phyloP scores from a whole-genome alignment of 2,888 invertebrate genomes.

The Mythimna vitellina region DNA sequence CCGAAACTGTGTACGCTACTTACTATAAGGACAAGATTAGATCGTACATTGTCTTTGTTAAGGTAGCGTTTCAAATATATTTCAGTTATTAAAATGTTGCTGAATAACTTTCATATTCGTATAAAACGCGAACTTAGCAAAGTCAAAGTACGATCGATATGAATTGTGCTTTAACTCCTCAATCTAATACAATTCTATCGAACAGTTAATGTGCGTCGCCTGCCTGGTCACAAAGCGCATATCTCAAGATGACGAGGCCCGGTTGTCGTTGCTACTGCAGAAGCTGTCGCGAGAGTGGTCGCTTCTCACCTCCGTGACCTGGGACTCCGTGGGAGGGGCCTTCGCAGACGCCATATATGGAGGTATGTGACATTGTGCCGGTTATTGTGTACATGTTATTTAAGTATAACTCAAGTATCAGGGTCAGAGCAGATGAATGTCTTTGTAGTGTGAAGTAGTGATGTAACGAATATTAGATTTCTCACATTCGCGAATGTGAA shows the following conservation, averaged over 20 bases:
- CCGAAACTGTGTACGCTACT: no score
- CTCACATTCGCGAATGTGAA: no score
- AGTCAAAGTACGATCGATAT: neutral
- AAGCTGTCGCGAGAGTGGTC: conserved; percentile 94
- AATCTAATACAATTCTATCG: neutral
- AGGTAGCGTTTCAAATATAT: no score
- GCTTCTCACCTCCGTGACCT: conserved; percentile 93
- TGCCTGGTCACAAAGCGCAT: conserved; percentile 93
- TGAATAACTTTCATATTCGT: neutral
- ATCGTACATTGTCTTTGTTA: neutral
- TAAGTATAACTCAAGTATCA: neutral
- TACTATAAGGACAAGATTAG: neutral
- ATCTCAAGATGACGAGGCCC: conserved; percentile 93
- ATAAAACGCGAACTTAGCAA: neutral
- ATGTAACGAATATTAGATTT: neutral
- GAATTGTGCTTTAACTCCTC: neutral
- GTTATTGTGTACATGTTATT: conserved; percentile 18
- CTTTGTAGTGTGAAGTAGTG: neutral
- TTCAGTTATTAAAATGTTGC: no score
- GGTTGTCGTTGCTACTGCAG: conserved; percentile 92
- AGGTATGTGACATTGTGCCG: conserved; percentile 74
- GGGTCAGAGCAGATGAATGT: conserved; percentile 2
- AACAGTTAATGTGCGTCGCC: conserved; percentile 92
- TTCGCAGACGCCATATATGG: conserved; percentile 93
- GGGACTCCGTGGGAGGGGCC: conserved; percentile 93